Conservation (phyloP, 1,140 invertebrate species). For the Diachasma alloeum region DNA sequence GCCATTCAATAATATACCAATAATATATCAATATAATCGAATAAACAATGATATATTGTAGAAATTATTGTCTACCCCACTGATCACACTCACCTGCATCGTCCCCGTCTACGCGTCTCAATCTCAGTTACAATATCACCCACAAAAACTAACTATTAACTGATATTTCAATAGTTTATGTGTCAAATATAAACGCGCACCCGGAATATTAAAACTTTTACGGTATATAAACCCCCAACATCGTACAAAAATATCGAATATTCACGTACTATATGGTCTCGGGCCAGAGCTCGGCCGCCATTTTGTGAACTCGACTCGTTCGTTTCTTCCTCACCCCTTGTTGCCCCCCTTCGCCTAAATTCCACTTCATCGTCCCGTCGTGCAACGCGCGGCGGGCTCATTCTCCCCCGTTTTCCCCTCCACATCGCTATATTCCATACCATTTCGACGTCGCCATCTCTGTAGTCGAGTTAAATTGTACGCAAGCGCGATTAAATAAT, state of each 20-base stretch:
- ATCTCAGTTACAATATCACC: slow-evolving; percentile 30
- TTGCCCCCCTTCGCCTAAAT: slow-evolving; percentile 27
- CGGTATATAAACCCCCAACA: slow-evolving; percentile 40
- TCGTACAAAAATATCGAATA: slow-evolving; percentile 52
- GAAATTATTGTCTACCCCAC: slow-evolving; percentile 25
- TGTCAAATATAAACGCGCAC: slow-evolving; percentile 29
- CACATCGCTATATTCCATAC: not conserved
- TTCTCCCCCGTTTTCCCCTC: not conserved
- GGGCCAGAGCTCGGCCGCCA: slow-evolving; percentile 51
- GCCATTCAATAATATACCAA: not conserved
- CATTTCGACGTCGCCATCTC: not conserved
- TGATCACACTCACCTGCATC: slow-evolving; percentile 64
- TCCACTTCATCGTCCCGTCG: slow-evolving; percentile 36
- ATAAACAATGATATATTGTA: slow-evolving; percentile 28
- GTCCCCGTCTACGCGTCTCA: slow-evolving; percentile 59
- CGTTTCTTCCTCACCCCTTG: slow-evolving; percentile 42
- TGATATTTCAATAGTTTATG: slow-evolving; percentile 34
- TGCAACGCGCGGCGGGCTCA: slow-evolving; percentile 43
- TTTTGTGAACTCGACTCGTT: slow-evolving; percentile 57
- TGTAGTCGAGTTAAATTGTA: not conserved
- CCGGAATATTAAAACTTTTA: slow-evolving; percentile 35
- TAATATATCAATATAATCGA: slow-evolving; percentile 7
- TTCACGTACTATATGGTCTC: slow-evolving; percentile 58
- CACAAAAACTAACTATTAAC: slow-evolving; percentile 4
- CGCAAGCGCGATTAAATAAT: not conserved